These are phyloP conservation scores for Metellina segmentata DNA, from an alignment of 2,888 invertebrate species.

Conservation along the genomic window DNA sequence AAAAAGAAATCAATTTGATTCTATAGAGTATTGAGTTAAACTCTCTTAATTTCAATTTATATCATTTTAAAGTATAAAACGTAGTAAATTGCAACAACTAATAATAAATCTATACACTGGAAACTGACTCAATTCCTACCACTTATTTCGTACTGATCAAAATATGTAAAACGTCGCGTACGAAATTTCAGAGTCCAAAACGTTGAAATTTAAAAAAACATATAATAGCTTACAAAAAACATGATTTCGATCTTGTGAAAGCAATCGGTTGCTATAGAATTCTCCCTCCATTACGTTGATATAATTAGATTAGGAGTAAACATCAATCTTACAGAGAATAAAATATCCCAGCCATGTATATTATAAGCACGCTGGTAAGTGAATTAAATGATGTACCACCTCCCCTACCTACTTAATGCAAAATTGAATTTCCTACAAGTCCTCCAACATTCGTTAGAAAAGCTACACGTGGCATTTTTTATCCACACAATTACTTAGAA, in stretches of 20 bases:
- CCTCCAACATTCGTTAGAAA: not conserved
- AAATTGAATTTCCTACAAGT: not conserved
- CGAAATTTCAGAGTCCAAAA: not conserved
- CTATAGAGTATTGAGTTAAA: no score
- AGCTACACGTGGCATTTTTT: not conserved
- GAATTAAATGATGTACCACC: conserved; percentile 7
- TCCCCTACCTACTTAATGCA: not conserved
- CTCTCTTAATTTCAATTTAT: no score
- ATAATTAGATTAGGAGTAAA: not conserved
- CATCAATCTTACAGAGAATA: not conserved
- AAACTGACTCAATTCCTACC: no score
- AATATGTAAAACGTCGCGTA: not conserved
- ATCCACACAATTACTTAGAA: not conserved
- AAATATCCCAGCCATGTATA: not conserved
- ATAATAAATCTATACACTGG: no score
- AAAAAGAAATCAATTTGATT: no score
- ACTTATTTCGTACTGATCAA: no score
- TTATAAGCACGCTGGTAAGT: not conserved
- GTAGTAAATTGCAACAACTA: no score
- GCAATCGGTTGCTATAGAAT: not conserved
- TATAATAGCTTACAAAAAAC: not conserved
- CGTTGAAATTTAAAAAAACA: not conserved
- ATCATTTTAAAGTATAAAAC: no score
- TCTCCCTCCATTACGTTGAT: not conserved
- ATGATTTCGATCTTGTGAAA: not conserved